A percentile compares a stretch with the other conserved stretches of the same genome.
Conservation (phyloP, 2,113 vertebrate species). For the Orientallactaga bullata region DNA sequence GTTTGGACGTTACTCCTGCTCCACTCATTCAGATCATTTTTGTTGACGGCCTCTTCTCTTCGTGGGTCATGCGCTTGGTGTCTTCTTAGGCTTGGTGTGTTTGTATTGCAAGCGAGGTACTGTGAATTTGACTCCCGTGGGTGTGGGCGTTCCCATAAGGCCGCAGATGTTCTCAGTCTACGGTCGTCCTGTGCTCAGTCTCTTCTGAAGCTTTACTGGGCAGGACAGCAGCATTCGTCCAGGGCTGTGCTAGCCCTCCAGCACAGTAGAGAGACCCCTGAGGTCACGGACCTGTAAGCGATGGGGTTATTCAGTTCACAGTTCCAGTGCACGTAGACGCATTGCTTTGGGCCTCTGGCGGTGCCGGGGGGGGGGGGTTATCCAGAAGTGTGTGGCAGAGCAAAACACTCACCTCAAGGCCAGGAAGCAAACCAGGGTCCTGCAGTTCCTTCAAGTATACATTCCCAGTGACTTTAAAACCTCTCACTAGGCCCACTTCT, state of each 20-base stretch:
- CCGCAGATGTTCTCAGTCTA: background rate
- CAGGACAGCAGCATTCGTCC: background rate
- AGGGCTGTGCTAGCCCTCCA: background rate
- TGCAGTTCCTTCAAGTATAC: background rate
- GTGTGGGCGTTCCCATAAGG: rapidly evolving
- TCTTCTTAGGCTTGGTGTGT: background rate
- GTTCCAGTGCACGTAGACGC: background rate
- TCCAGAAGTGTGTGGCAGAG: background rate
- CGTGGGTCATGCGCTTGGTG: background rate
- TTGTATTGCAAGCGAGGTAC: background rate
- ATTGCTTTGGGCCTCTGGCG: background rate
- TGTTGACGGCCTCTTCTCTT: background rate
- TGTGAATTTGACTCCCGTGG: rapidly evolving
- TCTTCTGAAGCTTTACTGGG: background rate
- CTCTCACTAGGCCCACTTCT: background rate
- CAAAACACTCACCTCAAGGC: background rate
- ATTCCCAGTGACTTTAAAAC: background rate
- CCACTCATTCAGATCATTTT: background rate
- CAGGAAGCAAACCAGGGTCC: background rate
- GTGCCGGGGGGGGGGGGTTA: background rate
- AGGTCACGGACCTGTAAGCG: background rate
- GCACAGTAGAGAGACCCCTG: background rate
- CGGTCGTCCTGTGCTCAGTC: background rate
- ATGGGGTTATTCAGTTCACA: background rate
- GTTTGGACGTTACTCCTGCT: background rate